Percentiles rank a stretch among this genome's conserved stretches.
phyloP scores from a whole-genome alignment of 2,113 vertebrate species.

The Coptodon rendalli region DNA sequence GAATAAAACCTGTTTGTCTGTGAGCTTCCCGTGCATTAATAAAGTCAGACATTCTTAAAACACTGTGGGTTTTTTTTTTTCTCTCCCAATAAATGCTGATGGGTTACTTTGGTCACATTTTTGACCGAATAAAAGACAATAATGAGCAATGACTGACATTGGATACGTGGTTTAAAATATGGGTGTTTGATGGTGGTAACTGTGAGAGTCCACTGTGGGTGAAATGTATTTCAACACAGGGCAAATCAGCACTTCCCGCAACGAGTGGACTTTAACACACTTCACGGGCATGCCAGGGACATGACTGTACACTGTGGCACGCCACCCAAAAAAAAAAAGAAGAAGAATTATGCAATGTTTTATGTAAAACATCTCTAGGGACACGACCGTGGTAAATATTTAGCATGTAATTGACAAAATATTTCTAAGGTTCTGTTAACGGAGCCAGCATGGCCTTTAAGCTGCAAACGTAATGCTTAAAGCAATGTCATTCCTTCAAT shows the following conservation, averaged over 20 bases:
- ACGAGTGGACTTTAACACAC: not conserved
- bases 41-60: not conserved
- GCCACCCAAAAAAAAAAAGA: not conserved
- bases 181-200: accelerated
- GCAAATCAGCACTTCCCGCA: not conserved
- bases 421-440: not conserved
- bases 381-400: not conserved
- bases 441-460: not conserved
- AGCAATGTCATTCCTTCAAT: not conserved
- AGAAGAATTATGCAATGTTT: not conserved
- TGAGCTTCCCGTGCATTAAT: not conserved
- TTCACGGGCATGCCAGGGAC: not conserved
- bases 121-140: not conserved
- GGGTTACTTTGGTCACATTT: not conserved
- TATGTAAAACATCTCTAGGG: not conserved
- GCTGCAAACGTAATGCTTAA: not conserved
- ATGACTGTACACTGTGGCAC: not conserved
- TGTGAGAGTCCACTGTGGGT: not conserved
- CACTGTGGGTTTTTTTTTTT: not conserved
- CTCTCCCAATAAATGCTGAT: not conserved
- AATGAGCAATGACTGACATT: not conserved
- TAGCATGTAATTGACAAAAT: not conserved
- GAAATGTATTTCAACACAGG: not conserved
- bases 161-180: not conserved
- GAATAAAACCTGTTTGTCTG: not conserved